phyloP scores from a whole-genome alignment of 2,797 vertebrate species.

The Benthosema pterotum region DNA sequence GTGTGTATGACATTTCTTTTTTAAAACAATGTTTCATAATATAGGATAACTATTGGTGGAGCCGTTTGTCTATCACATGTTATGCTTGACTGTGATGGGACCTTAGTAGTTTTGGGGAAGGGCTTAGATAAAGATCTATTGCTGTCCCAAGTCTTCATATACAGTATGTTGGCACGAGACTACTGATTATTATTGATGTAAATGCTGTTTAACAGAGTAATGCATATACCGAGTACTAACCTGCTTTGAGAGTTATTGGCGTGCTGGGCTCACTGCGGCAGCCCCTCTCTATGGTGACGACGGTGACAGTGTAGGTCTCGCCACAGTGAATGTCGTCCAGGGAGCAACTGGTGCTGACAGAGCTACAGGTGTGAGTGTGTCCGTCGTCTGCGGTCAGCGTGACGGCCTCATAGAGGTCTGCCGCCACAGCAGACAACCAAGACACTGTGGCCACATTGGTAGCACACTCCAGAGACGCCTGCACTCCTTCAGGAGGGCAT shows the following conservation, averaged over 20 bases:
- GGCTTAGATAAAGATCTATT: too few species aligned
- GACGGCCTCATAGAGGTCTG: constrained; percentile 67
- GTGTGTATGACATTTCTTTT: too few species aligned
- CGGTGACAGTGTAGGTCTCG: constrained; percentile 51
- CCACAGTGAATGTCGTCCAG: constrained; percentile 74
- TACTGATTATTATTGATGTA: too few species aligned
- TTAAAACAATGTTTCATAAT: too few species aligned
- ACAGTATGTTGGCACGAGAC: too few species aligned
- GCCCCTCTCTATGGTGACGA: constrained; percentile 70
- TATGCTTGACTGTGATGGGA: too few species aligned
- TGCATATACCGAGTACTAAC: constrained; percentile 55
- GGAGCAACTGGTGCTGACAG: constrained; percentile 64
- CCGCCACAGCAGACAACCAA: constrained; percentile 60
- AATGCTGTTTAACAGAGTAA: too few species aligned
- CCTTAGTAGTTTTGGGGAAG: too few species aligned
- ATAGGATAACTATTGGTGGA: too few species aligned
- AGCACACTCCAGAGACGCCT: constrained; percentile 62
- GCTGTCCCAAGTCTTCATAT: too few species aligned
- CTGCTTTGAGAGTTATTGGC: constrained; percentile 66
- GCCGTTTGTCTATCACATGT: too few species aligned
- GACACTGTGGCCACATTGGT: constrained; percentile 68
- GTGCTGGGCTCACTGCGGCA: constrained; percentile 73
- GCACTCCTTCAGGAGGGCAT: constrained; percentile 71
- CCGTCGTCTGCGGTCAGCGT: constrained; percentile 22
- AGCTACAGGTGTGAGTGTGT: constrained; percentile 60